Percentiles rank a stretch among this genome's conserved stretches.
Evolutionary conservation across 2,797 vertebrate species (phyloP).

Genomic region (Phalanger gymnotis): DNA sequence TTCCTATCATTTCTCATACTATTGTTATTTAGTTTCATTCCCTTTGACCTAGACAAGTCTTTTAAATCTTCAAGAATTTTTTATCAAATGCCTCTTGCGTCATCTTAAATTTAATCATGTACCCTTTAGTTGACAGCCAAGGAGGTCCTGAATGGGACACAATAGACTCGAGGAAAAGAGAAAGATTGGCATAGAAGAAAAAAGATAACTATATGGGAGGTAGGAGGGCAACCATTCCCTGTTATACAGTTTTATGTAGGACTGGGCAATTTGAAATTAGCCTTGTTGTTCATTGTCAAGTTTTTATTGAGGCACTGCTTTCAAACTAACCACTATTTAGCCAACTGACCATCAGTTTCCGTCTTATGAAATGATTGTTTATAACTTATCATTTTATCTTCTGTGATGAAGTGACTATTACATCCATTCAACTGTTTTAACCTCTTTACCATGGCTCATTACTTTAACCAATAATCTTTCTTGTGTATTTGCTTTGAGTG

Average conservation of each 20-base stretch:
- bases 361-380: constrained; percentile 12
- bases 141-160: neutral
- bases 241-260: constrained; percentile 8
- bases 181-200: neutral
- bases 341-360: neutral
- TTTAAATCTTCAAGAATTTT: constrained; percentile 26
- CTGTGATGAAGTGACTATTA: constrained; percentile 22
- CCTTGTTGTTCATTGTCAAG: neutral
- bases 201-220: neutral
- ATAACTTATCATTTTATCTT: neutral
- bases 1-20: neutral
- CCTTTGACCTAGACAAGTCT: neutral
- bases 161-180: neutral
- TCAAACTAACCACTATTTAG: neutral
- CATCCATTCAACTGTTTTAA: neutral
- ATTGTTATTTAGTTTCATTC: neutral
- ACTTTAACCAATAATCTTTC: constrained; percentile 58
- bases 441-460: neutral
- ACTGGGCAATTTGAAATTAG: neutral
- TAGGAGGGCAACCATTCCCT: neutral
- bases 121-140: neutral
- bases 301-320: constrained; percentile 13
- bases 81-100: neutral
- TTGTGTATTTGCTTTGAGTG: constrained; percentile 25
- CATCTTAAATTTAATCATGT: neutral